Evolutionary conservation across 2,113 vertebrate species (phyloP), one percentile per base, ranked within the genome.

Genomic region (Herpailurus yagouaroundi): DNA sequence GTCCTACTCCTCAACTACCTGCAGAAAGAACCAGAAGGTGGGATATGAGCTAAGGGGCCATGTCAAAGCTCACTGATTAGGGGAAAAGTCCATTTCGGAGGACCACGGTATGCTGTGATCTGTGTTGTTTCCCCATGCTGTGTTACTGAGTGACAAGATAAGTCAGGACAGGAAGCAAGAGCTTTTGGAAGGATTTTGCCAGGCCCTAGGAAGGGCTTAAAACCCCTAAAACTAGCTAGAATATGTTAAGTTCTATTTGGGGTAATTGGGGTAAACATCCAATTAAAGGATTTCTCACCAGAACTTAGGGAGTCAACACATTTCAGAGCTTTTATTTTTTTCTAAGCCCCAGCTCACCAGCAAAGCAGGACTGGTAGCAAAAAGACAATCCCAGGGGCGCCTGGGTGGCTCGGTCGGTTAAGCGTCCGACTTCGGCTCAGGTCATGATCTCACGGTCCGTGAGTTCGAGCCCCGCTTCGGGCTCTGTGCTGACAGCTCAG

Each of bases 221-320:
- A 23, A 21, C 73, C n/a, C 38, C 80, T 88, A 85, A 96, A 88
- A 96, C 90, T 31, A 82, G 29, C 71, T 96, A 84, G 52, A 94
- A 66, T 69, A 81, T 33, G 92, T 38, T 91, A 92, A 88, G 76
- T 91, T 91, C 94, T 89, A 31, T 60, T 73, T 91, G 60, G 52
- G 55, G 60, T 97, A 95, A 96, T 95, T 93, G 94, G 38, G 82
- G 68, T 95, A 96, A 97, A 96, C 95, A 97, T 38, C 38, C 93
- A 95, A 83, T 96, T 97, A 98, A 97, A 90, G 91, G 95, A 81
- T 97, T 91, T 97, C 88, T 94, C 41, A 45, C 89, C 68, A 81
- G 73, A 96, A 90, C 55, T 52, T 36, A 94, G 71, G 38, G 4
- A 93, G 64, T 80, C 79, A 66, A 38, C 45, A 29, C 79, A 57